Evolutionary conservation across 2,113 vertebrate species (phyloP), one percentile per base, ranked within the genome.

Genomic region (Oryzias woworae): DNA sequence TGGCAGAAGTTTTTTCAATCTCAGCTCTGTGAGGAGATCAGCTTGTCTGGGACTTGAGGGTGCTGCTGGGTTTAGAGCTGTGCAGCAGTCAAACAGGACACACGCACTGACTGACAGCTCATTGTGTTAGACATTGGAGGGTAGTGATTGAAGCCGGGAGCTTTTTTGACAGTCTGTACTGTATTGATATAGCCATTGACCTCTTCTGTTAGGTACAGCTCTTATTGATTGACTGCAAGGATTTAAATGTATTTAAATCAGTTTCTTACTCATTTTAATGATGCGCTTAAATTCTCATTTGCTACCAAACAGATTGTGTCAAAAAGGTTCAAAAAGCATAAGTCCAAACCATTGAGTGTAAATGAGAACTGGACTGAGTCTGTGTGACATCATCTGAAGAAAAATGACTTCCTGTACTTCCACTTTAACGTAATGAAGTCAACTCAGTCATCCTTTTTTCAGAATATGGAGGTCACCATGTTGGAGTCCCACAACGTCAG

Each of bases 131-230:
- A 73, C 63, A 59, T 71, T 65, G 77, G 50, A 69, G 47, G 52
- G 44, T 71, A 81, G 72, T 62, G 75, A 84, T 79, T 76, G 66
- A 47, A 57, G 76, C 81, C 73, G 31, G 47, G 44, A 83, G 75
- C 54, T 10, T 48, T 12, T 50, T 59, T 63, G 69, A 53, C 58
- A 76, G 31, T 68, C 73, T 77, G 65, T 60, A 58, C n/a, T 20
- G 17, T 54, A 84, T 85, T 36, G 72, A 87, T 36, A 22, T 43
- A 17, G 20, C 2, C 24, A 86, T 81, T 46, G 82, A 88, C 83
- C 51, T 63, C 60, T 55, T 69, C 73, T 68, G 71, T 65, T 72
- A 63, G 59, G 60, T 79, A 57, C 69, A 26, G 36, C 71, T 56
- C 73, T 64, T 62, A 66, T 20, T 7, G 18, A 69, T 55, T 57